These are phyloP conservation scores for Aphelinus atriplicis DNA, from an alignment of 1,140 invertebrate genomes.

Conservation along the genomic window DNA sequence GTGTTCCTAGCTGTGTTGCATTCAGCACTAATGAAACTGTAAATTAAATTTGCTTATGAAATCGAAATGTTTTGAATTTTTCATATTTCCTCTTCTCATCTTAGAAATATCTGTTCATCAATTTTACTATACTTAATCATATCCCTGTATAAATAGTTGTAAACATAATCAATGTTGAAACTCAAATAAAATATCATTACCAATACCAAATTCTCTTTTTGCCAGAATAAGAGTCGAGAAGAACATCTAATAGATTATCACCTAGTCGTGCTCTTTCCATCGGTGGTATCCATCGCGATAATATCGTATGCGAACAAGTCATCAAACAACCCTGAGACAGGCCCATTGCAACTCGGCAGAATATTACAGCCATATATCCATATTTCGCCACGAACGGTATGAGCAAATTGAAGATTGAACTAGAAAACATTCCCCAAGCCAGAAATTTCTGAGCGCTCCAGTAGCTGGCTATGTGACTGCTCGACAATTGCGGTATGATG, in stretches of 20 bases:
- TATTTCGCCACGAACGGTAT: constrained; percentile 60
- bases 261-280: constrained; percentile 69
- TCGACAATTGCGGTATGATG: constrained; percentile 68
- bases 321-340: constrained; percentile 81
- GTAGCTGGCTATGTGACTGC: constrained; percentile 62
- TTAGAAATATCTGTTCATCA: too few relatives aligned
- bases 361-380: constrained; percentile 72
- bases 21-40: not conserved
- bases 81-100: too few relatives aligned
- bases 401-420: constrained; percentile 64
- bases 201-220: too few relatives aligned
- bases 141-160: too few relatives aligned
- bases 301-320: constrained; percentile 79
- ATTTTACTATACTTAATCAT: too few relatives aligned
- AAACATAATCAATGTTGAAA: too few relatives aligned
- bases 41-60: not conserved
- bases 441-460: constrained; percentile 66
- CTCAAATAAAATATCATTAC: too few relatives aligned
- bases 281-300: constrained; percentile 82
- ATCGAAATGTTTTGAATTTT: too few relatives aligned
- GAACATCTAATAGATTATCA: too few relatives aligned
- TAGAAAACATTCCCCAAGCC: constrained; percentile 54
- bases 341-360: constrained; percentile 77
- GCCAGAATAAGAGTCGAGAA: too few relatives aligned
- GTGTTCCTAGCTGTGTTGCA: not conserved